These are phyloP conservation scores for Gortyna flavago DNA, from an alignment of 2,888 invertebrate genomes.

Conservation along the genomic window DNA sequence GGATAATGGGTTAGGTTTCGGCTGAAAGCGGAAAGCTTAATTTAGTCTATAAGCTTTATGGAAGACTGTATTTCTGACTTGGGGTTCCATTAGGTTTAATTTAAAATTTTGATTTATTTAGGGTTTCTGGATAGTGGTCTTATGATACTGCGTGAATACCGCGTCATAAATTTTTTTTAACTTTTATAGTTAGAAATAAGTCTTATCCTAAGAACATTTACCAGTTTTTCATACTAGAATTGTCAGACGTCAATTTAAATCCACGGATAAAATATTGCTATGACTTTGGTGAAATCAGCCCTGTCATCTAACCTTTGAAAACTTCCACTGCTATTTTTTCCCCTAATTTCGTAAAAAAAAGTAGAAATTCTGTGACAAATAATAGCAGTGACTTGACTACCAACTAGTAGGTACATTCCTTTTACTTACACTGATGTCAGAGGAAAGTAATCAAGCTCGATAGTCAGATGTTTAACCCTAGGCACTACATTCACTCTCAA, in stretches of 20 bases:
- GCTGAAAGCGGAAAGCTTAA: slow-evolving; percentile 36
- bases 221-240: not conserved
- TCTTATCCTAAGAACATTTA: not conserved
- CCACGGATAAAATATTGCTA: not conserved
- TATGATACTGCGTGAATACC: not conserved
- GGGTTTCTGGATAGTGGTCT: too few species aligned
- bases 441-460: not conserved
- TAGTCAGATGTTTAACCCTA: too few species aligned
- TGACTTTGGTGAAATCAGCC: not conserved
- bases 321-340: not conserved
- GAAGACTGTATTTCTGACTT: not conserved
- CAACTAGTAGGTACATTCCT: too few species aligned
- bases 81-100: not conserved
- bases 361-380: not conserved
- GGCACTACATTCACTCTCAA: not conserved
- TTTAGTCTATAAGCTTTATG: not conserved
- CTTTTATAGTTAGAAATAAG: not conserved
- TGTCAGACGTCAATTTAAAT: not conserved
- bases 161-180: not conserved
- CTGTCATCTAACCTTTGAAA: not conserved
- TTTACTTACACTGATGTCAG: too few species aligned
- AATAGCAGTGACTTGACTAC: not conserved
- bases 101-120: not conserved
- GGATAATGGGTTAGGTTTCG: slow-evolving; percentile 43
- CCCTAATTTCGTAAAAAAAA: not conserved